These are phyloP conservation scores for Atherinosoma microstoma DNA, from an alignment of 2,797 vertebrate genomes.

Conservation along the genomic window DNA sequence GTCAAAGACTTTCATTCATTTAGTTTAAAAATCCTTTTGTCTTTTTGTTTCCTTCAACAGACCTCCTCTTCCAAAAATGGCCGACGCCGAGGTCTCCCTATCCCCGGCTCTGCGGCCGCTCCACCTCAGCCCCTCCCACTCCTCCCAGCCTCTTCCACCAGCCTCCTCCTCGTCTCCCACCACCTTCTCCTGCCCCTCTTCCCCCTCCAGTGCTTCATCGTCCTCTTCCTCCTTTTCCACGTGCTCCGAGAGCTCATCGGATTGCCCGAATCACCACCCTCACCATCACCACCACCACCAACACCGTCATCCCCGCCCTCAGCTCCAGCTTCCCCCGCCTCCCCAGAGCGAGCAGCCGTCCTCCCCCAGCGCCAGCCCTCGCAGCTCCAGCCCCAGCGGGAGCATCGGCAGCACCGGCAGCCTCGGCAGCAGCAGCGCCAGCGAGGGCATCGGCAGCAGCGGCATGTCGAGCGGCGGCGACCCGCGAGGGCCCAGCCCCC, in stretches of 20 bases:
- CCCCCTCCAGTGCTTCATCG: constrained; percentile 71
- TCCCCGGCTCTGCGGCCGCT: constrained; percentile 56
- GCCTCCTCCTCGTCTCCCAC: constrained; percentile 62
- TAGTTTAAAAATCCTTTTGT: not conserved
- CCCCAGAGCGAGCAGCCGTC: constrained; percentile 72
- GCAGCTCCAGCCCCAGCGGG: constrained; percentile 69
- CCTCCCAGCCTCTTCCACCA: constrained; percentile 27
- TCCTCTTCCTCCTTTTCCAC: constrained; percentile 60
- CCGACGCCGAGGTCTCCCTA: constrained; percentile 62
- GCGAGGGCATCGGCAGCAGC: constrained; percentile 72
- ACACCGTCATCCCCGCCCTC: constrained; percentile 50
- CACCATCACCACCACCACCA: constrained; percentile 39
- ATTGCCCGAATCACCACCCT: constrained; percentile 57
- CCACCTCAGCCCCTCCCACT: constrained; percentile 72
- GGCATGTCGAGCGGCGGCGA: constrained; percentile 71
- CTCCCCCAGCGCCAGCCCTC: constrained; percentile 74
- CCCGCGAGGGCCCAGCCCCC: constrained; percentile 77
- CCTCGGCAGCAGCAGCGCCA: constrained; percentile 63
- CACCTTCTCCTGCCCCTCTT: constrained; percentile 74
- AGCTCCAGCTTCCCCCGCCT: constrained; percentile 66
- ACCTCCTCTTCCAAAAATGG: constrained; percentile 60
- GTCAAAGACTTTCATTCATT: not conserved
- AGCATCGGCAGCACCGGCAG: constrained; percentile 70
- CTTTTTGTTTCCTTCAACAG: constrained; percentile 23
- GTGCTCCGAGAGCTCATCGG: constrained; percentile 62